Percentiles rank a stretch among this genome's conserved stretches.
These are phyloP conservation scores for Pygmarrhopalites habei DNA, from an alignment of 1,140 invertebrate genomes.

Conservation along the genomic window DNA sequence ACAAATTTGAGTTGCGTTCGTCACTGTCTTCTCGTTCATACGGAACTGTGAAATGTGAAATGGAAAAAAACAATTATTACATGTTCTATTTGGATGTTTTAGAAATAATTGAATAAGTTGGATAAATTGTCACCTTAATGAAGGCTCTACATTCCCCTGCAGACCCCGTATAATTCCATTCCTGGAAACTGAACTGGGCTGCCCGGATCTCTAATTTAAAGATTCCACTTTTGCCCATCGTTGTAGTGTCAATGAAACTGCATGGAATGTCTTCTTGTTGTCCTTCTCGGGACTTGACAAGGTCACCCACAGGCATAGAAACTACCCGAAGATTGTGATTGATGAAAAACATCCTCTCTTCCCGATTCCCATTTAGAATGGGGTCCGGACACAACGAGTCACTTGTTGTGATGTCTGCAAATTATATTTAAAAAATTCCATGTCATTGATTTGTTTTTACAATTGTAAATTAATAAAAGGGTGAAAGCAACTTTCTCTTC, in stretches of 20 bases:
- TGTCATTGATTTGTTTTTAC: too few species aligned
- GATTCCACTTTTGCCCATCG: neutral
- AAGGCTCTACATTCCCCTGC: neutral
- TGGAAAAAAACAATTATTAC: neutral
- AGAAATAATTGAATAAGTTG: neutral
- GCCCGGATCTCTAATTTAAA: neutral
- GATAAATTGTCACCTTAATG: neutral
- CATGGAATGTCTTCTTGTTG: neutral
- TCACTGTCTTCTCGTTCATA: neutral
- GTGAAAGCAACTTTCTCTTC: too few species aligned
- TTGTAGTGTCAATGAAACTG: neutral
- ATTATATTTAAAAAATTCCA: too few species aligned
- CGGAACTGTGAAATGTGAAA: constrained; percentile 8
- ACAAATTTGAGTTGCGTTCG: neutral
- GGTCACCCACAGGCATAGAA: neutral
- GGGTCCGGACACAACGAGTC: neutral
- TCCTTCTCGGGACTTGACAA: neutral
- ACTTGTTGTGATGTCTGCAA: neutral
- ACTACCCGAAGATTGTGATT: neutral
- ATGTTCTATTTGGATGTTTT: neutral
- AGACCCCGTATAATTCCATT: neutral
- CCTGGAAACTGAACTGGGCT: neutral
- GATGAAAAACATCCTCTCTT: neutral
- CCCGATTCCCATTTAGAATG: neutral
- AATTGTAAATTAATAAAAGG: too few species aligned